Percentiles rank a stretch among this genome's conserved stretches.
phyloP scores from a whole-genome alignment of 2,888 invertebrate genomes.

The Amiota minor region DNA sequence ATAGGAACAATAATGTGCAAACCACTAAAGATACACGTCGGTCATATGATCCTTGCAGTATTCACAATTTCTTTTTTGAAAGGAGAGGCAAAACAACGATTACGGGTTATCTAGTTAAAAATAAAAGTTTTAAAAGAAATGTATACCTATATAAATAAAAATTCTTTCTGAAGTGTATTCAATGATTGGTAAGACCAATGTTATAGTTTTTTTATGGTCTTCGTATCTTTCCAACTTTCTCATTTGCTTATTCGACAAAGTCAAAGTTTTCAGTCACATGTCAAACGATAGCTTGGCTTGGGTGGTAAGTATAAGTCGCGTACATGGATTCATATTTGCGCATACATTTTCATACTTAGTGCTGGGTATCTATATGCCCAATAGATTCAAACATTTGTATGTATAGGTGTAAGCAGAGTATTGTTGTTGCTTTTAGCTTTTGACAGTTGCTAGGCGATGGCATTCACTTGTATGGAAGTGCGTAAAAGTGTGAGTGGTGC shows the following conservation, averaged over 20 bases:
- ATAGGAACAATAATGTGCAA: too few relatives aligned
- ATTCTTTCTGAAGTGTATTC: too few relatives aligned
- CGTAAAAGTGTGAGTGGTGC: conserved; percentile 2
- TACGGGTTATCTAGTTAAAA: too few relatives aligned
- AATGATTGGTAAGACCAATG: background rate
- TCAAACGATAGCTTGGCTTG: conserved; percentile 61
- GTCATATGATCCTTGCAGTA: too few relatives aligned
- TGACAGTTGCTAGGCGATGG: conserved; percentile 49
- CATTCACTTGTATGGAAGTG: conserved; percentile 32
- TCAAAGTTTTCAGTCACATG: conserved; percentile 68
- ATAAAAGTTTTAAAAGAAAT: too few relatives aligned
- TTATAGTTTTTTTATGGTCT: conserved; percentile 30
- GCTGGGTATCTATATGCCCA: conserved; percentile 14
- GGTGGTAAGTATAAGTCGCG: conserved; percentile 33
- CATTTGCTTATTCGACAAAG: conserved; percentile 46
- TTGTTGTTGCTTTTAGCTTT: conserved; percentile 12
- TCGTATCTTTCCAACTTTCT: background rate
- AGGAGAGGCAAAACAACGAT: too few relatives aligned
- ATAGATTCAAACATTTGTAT: conserved; percentile 42
- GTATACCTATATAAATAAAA: too few relatives aligned
- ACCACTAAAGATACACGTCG: too few relatives aligned
- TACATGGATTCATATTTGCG: background rate
- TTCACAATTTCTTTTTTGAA: too few relatives aligned
- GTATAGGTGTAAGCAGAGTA: conserved; percentile 49
- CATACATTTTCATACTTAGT: conserved; percentile 15